phyloP scores from a whole-genome alignment of 2,888 invertebrate species.

The Deilephila porcellus region DNA sequence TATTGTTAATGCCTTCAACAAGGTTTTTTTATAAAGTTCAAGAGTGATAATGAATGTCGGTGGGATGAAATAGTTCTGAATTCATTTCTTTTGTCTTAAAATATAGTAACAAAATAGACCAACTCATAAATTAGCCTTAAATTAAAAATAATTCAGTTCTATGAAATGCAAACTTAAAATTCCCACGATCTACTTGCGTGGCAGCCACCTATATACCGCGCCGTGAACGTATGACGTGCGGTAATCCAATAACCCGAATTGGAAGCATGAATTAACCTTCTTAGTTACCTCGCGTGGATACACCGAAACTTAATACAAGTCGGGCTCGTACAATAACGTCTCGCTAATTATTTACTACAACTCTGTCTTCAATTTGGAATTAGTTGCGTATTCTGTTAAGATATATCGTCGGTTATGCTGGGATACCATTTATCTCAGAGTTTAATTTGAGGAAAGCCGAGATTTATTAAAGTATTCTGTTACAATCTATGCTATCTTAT shows the following conservation, averaged over 20 bases:
- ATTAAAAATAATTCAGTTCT: neutral
- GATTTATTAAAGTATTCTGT: too few relatives aligned
- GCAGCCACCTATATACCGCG: neutral
- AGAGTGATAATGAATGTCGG: too few relatives aligned
- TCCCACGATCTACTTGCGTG: slow-evolving; percentile 10
- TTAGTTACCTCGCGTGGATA: slow-evolving; percentile 43
- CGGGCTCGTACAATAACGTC: slow-evolving; percentile 33
- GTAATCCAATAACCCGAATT: slow-evolving; percentile 69
- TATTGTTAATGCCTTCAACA: too few relatives aligned
- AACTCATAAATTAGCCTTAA: neutral
- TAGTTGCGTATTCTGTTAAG: neutral
- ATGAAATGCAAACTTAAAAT: slow-evolving; percentile 6
- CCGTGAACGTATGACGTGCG: slow-evolving; percentile 35
- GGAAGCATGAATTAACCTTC: slow-evolving; percentile 67
- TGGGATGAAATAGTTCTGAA: too few relatives aligned
- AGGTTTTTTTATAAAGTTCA: too few relatives aligned
- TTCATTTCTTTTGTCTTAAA: too few relatives aligned
- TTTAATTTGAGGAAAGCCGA: too few relatives aligned
- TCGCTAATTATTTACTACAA: slow-evolving; percentile 24
- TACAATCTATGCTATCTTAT: too few relatives aligned
- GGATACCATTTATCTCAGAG: neutral
- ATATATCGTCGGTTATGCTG: neutral
- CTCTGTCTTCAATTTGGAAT: neutral
- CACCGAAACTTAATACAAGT: slow-evolving; percentile 45
- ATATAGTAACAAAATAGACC: neutral